phyloP scores from a whole-genome alignment of 2,888 invertebrate genomes.

The Eupithecia insigniata region DNA sequence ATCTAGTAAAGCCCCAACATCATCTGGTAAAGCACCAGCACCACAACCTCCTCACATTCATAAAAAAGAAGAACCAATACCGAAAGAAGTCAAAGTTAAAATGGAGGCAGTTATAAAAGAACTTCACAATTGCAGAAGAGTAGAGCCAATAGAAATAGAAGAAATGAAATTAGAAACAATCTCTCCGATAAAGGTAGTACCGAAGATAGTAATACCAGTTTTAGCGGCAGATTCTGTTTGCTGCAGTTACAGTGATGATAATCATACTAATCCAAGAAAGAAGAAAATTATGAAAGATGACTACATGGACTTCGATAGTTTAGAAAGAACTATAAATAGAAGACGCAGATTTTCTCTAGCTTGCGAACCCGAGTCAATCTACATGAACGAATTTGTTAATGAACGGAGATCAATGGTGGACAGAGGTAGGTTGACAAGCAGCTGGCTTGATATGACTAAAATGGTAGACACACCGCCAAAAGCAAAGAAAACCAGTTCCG shows the following conservation, averaged over 20 bases:
- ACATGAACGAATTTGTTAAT: slow-evolving; percentile 58
- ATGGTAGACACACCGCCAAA: slow-evolving; percentile 52
- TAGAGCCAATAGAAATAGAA: slow-evolving; percentile 65
- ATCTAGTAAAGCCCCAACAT: slow-evolving; percentile 60
- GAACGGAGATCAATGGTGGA: slow-evolving; percentile 57
- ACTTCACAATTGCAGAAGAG: slow-evolving; percentile 73
- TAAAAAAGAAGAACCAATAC: slow-evolving; percentile 69
- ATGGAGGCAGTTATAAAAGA: slow-evolving; percentile 86
- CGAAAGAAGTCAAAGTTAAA: slow-evolving; percentile 83
- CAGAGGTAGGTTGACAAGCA: slow-evolving; percentile 67
- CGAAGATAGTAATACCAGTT: slow-evolving; percentile 78
- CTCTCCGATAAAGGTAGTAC: slow-evolving; percentile 57
- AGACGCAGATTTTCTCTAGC: slow-evolving; percentile 74
- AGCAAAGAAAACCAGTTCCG: slow-evolving; percentile 75
- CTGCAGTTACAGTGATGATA: slow-evolving; percentile 73
- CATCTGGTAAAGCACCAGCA: slow-evolving; percentile 61
- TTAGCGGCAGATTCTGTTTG: slow-evolving; percentile 74
- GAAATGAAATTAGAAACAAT: slow-evolving; percentile 63
- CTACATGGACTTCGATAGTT: slow-evolving; percentile 69
- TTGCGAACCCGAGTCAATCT: slow-evolving; percentile 74
- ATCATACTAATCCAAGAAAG: slow-evolving; percentile 57
- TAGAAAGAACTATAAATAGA: slow-evolving; percentile 66
- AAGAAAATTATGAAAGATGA: slow-evolving; percentile 60
- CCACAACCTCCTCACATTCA: slow-evolving; percentile 32
- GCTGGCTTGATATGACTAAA: slow-evolving; percentile 74